Base-by-base conservation (phyloP, 2,797 vertebrate genomes). In the Astyanax mexicanus region DNA sequence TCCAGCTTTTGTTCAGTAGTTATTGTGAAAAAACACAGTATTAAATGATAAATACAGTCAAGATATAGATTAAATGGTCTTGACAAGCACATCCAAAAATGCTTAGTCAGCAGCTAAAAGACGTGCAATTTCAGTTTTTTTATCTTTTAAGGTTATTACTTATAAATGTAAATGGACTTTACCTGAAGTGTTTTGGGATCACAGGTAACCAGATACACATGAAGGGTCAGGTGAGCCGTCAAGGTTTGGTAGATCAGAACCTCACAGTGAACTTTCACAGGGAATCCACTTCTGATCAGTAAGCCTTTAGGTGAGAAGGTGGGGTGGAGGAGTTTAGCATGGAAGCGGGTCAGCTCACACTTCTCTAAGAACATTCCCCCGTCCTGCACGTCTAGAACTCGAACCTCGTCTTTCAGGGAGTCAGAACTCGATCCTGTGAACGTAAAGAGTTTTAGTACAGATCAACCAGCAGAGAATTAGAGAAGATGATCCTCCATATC, bases 171-270 rank as follows among this genome's bases (percentile, higher is more conserved):
- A 2, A 7, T 49, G 45, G 49, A 9, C n/a, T 23, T 69, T 44
- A 85, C 85, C 82, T 81, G 5, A 64, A 66, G 23, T 21, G 77
- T 5, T 4, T 12, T 5, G 12, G 4, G 25, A 81, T 84, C 77
- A 0, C 13, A 75, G 49, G 80, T 80, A 2, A 84, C 1, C 66
- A 86, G 62, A 67, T 86, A 84, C 8, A 82, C 52, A 3, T 78
- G 74, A 42, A 85, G 5, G 0, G 66, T 82, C 38, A 82, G 83
- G 44, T 40, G 37, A 1, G 65, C 7, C 13, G 11, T 55, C 5
- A 3, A 65, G 3, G 49, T 74, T 9, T 60, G 74, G 69, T 78
- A 86, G 52, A 86, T 77, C 21, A 84, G 29, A 15, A 78, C 29
- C 3, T 83, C 52, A 4, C 40, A 60, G 38, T 57, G 68, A 35